Conservation (phyloP, 2,113 vertebrate genomes). For the Cheirogaleus medius region DNA sequence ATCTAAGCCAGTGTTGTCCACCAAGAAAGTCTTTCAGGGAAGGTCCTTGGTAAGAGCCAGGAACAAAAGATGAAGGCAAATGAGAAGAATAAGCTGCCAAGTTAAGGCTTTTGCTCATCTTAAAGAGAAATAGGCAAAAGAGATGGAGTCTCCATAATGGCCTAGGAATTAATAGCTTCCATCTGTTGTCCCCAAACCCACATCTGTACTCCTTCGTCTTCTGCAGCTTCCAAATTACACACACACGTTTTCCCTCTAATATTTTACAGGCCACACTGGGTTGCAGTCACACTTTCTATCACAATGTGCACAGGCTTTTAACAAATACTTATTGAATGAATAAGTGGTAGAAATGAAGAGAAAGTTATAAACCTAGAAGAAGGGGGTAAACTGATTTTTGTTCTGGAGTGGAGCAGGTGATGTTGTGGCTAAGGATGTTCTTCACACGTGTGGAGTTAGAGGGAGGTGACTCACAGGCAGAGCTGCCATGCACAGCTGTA, state of each 20-base stretch:
- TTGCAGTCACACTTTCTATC: neutral
- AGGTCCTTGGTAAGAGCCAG: neutral
- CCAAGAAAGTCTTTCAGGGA: neutral
- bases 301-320: neutral
- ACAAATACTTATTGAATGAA: neutral
- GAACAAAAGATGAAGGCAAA: neutral
- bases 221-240: neutral
- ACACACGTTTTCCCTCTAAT: accelerated
- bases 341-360: neutral
- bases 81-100: neutral
- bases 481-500: neutral
- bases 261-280: neutral
- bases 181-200: neutral
- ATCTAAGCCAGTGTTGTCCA: neutral
- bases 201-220: neutral
- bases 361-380: neutral
- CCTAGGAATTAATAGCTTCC: neutral
- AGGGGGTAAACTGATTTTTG: neutral
- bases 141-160: neutral
- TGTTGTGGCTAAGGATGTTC: neutral
- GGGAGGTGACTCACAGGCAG: neutral
- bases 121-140: neutral
- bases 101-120: neutral
- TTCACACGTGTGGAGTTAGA: neutral
- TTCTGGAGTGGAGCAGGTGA: neutral